phyloP scores from a whole-genome alignment of 2,113 vertebrate genomes.

The Setophaga petechia region DNA sequence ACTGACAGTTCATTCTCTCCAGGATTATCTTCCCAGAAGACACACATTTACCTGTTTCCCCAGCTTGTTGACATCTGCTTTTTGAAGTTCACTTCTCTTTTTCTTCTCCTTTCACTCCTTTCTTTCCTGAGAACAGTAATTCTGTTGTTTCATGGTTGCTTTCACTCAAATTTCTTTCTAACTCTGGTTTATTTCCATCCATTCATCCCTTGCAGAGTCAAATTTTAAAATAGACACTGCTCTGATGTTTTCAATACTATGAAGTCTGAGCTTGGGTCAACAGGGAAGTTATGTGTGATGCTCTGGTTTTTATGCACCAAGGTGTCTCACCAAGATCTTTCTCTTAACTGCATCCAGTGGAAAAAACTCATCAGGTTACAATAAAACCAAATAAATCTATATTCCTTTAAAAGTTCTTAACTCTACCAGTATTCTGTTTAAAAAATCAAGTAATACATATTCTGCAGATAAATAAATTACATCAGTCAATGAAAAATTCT shows the following conservation, averaged over 20 bases:
- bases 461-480: not conserved
- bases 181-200: not conserved
- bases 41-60: constrained; percentile 40
- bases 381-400: not conserved
- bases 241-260: not conserved
- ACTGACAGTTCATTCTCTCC: constrained; percentile 24
- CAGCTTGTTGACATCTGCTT: not conserved
- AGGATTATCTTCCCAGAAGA: constrained; percentile 42
- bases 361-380: not conserved
- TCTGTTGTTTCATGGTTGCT: constrained; percentile 25
- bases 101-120: constrained; percentile 9
- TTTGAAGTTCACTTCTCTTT: constrained; percentile 18
- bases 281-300: not conserved
- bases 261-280: not conserved
- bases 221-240: not conserved
- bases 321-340: not conserved
- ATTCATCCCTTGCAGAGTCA: not conserved
- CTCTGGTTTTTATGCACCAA: not conserved
- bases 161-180: not conserved
- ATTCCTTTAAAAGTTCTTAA: not conserved
- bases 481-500: not conserved
- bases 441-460: not conserved
- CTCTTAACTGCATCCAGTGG: not conserved
- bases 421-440: not conserved
- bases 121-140: not conserved